Percentiles rank a stretch among this genome's conserved stretches.
Conservation (phyloP, 2,797 vertebrate species). For the Poecile montanus region DNA sequence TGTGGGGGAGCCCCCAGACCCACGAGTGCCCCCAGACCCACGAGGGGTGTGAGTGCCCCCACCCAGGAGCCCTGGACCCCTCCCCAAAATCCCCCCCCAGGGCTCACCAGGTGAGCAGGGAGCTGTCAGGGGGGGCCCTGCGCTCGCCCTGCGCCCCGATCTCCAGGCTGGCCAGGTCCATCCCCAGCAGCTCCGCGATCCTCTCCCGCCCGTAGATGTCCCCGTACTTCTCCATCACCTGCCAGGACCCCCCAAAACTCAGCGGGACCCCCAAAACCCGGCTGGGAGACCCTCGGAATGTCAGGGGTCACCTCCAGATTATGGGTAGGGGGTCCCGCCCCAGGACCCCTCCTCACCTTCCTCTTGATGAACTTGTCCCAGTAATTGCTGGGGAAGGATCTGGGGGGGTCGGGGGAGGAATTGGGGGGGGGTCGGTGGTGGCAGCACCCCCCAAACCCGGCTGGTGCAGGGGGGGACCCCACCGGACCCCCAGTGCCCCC, state of each 20-base stretch:
- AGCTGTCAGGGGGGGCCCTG: slow-evolving; percentile 83
- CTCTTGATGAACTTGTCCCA: slow-evolving; percentile 98
- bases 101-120: slow-evolving; percentile 86
- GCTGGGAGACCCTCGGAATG: background rate
- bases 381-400: slow-evolving; percentile 94
- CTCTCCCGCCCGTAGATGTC: slow-evolving; percentile 95
- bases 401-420: slow-evolving; percentile 67
- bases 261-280: no score
- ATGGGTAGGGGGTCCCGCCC: fast-evolving
- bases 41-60: background rate
- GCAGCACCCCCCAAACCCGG: no score
- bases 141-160: slow-evolving; percentile 89
- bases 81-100: no score
- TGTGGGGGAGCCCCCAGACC: background rate
- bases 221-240: slow-evolving; percentile 94
- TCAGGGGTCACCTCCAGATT: fast-evolving
- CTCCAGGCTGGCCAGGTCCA: slow-evolving; percentile 91
- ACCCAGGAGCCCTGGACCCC: background rate
- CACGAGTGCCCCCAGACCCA: background rate
- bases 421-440: background rate
- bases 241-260: no score
- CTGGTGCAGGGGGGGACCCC: no score
- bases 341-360: slow-evolving; percentile 81
- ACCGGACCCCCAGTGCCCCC: background rate
- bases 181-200: slow-evolving; percentile 91